Evolutionary conservation across 2,113 vertebrate species (phyloP).

Genomic region (Cynoglossus semilaevis): DNA sequence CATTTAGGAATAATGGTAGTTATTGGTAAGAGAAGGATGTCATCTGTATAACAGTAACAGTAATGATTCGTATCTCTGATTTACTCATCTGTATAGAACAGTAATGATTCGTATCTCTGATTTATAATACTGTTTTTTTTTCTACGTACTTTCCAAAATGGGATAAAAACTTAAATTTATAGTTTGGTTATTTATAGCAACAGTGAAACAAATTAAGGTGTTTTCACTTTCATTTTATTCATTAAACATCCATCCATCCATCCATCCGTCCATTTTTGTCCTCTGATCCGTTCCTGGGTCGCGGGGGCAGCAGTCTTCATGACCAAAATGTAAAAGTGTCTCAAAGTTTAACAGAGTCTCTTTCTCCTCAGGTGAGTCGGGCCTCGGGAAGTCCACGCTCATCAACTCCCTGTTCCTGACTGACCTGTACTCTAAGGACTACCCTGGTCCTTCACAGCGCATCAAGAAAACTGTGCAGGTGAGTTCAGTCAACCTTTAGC

Average conservation of each 20-base stretch:
- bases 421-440: slow-evolving; percentile 79
- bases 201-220: too few species aligned
- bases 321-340: too few species aligned
- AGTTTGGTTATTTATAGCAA: too few species aligned
- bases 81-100: neutral
- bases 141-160: too few species aligned
- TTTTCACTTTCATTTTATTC: too few species aligned
- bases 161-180: too few species aligned
- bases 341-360: slow-evolving; percentile 4
- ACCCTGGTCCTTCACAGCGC: slow-evolving; percentile 77
- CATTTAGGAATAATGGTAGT: neutral
- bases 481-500: neutral
- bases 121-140: too few species aligned
- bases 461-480: slow-evolving; percentile 83
- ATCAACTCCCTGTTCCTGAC: slow-evolving; percentile 82
- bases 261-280: too few species aligned
- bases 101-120: neutral
- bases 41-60: neutral
- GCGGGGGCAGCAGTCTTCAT: too few species aligned
- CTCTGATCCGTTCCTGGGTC: too few species aligned
- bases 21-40: neutral
- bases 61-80: neutral
- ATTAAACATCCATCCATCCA: too few species aligned
- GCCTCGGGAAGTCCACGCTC: slow-evolving; percentile 80
- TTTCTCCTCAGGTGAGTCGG: slow-evolving; percentile 74